Percentiles rank a stretch among this genome's conserved stretches.
Conservation (phyloP, 2,797 vertebrate genomes). For the Mus spretus region DNA sequence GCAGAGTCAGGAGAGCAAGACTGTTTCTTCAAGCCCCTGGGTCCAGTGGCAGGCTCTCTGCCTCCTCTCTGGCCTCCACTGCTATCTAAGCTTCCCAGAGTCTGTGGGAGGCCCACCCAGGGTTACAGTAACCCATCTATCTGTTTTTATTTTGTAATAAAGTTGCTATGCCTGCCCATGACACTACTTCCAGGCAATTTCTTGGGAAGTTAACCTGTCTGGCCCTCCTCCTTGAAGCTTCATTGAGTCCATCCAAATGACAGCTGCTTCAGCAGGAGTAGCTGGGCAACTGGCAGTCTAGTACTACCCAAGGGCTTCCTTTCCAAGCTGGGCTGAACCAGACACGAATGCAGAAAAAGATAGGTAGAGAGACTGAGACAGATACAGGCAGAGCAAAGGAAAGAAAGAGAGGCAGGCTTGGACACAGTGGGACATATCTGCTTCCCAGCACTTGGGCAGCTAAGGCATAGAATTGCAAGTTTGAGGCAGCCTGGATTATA, state of each 20-base stretch:
- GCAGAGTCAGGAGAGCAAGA: accelerated
- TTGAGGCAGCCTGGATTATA: neutral
- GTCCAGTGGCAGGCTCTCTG: accelerated
- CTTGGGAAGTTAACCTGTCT: slow-evolving; percentile 93
- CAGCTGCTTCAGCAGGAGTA: slow-evolving; percentile 3
- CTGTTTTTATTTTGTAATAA: slow-evolving; percentile 82
- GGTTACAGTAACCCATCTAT: slow-evolving; percentile 75
- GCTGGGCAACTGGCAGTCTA: slow-evolving; percentile 84
- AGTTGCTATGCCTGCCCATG: slow-evolving; percentile 81
- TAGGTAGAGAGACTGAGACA: neutral
- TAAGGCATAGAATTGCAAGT: neutral
- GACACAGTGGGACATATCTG: neutral
- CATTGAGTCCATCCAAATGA: slow-evolving; percentile 90
- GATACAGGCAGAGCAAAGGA: neutral
- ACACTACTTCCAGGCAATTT: slow-evolving; percentile 88
- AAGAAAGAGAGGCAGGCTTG: neutral
- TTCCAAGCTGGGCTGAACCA: neutral
- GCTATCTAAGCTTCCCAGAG: slow-evolving; percentile 38
- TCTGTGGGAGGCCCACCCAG: slow-evolving; percentile 54
- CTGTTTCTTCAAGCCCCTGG: neutral
- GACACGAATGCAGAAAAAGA: neutral
- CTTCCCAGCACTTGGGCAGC: neutral
- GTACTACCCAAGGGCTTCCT: neutral
- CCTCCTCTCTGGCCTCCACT: neutral
- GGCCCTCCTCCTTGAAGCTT: slow-evolving; percentile 90